Evolutionary conservation across 2,113 vertebrate genomes (phyloP).

Genomic region (Amazona vittata): DNA sequence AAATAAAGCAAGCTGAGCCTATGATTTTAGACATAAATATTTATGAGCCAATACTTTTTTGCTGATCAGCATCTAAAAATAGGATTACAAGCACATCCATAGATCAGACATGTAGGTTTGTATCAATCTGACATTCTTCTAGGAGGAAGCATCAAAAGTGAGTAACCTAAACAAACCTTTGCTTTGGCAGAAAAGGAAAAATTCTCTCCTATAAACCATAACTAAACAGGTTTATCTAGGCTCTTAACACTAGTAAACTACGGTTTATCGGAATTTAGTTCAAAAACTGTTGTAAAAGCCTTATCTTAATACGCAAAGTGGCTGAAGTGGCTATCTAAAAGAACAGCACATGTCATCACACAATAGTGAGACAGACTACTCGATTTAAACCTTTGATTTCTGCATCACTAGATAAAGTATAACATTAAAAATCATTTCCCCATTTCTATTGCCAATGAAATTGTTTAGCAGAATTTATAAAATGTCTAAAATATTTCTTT

Average conservation of each 20-base stretch:
- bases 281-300: not conserved
- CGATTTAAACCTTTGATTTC: conserved; percentile 11
- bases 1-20: not conserved
- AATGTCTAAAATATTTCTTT: not conserved
- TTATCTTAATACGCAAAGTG: not conserved
- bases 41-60: not conserved
- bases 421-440: not conserved
- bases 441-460: not conserved
- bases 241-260: not conserved
- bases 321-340: not conserved
- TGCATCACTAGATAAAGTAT: not conserved
- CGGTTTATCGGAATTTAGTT: not conserved
- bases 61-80: not conserved
- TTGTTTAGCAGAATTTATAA: not conserved
- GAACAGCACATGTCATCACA: not conserved
- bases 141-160: not conserved
- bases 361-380: not conserved
- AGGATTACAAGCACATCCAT: not conserved
- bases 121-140: not conserved
- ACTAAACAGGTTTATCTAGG: not conserved
- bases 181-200: not conserved
- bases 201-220: not conserved
- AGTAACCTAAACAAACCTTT: not conserved
- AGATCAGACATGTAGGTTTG: not conserved
- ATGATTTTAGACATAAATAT: not conserved